phyloP scores from a whole-genome alignment of 2,888 invertebrate genomes.

The Dasypogon diadema region DNA sequence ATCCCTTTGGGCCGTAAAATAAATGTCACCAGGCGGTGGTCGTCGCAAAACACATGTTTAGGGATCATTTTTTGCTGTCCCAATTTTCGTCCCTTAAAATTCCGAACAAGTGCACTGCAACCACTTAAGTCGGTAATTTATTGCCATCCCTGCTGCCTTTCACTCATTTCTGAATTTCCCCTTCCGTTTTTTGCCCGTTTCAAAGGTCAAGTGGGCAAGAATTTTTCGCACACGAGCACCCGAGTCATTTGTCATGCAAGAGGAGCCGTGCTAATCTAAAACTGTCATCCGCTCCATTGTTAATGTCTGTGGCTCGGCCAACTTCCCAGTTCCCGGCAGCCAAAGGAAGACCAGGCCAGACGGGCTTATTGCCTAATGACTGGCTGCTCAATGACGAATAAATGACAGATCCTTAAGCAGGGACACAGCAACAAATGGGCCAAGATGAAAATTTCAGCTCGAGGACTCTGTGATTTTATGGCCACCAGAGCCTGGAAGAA shows the following conservation, averaged over 20 bases:
- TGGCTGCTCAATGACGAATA: slow-evolving; percentile 19
- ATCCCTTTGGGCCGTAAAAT: background rate
- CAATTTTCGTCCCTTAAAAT: slow-evolving; percentile 24
- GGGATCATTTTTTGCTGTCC: slow-evolving; percentile 20
- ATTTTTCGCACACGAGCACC: slow-evolving; percentile 2
- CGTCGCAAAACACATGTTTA: slow-evolving; percentile 26
- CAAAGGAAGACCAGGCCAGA: slow-evolving; percentile 18
- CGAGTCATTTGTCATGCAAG: slow-evolving; percentile 25
- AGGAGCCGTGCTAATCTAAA: slow-evolving; percentile 46
- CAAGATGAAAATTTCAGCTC: background rate
- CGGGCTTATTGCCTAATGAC: slow-evolving; percentile 40
- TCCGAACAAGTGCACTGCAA: slow-evolving; percentile 32
- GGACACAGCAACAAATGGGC: slow-evolving; percentile 17
- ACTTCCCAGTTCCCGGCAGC: slow-evolving; percentile 6
- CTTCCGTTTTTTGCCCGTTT: background rate
- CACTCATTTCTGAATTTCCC: background rate
- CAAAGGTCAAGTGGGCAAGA: slow-evolving; percentile 23
- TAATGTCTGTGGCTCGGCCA: slow-evolving; percentile 15
- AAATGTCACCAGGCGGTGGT: slow-evolving; percentile 32
- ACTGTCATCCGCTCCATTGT: slow-evolving; percentile 42
- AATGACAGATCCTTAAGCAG: slow-evolving; percentile 23
- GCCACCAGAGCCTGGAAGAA: background rate
- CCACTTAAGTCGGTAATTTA: slow-evolving; percentile 39
- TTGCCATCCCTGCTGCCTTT: background rate
- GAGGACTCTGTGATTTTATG: background rate